Evolutionary conservation across 2,113 vertebrate genomes (phyloP).

Genomic region (Brachypteracias leptosomus): DNA sequence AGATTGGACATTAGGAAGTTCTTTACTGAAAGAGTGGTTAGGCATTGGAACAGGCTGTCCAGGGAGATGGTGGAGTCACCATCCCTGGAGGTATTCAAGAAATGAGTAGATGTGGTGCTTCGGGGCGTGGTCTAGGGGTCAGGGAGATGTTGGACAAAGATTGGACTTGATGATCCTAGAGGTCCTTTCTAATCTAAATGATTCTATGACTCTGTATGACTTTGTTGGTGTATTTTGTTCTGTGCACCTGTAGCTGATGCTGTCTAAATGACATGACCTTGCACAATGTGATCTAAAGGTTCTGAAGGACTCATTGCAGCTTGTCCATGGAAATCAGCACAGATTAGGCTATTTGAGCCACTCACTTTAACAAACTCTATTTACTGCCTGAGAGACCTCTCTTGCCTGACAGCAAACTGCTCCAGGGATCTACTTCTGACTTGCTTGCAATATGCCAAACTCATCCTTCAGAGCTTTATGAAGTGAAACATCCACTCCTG

Average conservation of each 20-base stretch:
- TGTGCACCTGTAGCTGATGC: not conserved
- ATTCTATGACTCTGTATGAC: too few relatives aligned
- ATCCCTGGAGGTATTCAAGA: too few relatives aligned
- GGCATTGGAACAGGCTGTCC: too few relatives aligned
- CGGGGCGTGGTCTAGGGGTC: too few relatives aligned
- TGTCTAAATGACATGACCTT: not conserved
- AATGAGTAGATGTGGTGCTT: too few relatives aligned
- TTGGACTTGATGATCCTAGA: too few relatives aligned
- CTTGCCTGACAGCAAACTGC: not conserved
- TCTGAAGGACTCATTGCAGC: not conserved
- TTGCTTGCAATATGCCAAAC: not conserved
- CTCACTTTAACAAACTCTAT: not conserved
- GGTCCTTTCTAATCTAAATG: too few relatives aligned
- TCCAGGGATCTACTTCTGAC: not conserved
- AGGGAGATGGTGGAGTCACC: too few relatives aligned
- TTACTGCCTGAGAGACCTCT: not conserved
- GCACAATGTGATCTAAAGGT: not conserved
- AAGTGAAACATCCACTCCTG: not conserved
- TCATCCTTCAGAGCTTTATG: not conserved
- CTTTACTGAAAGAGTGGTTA: too few relatives aligned
- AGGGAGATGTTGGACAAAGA: too few relatives aligned
- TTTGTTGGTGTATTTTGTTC: not conserved
- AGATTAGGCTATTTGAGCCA: not conserved
- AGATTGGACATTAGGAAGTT: too few relatives aligned
- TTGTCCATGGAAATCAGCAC: not conserved